Percentiles rank a stretch among this genome's conserved stretches.
These are phyloP conservation scores for Drosophila mayri DNA, from an alignment of 1,140 invertebrate genomes.

Conservation along the genomic window DNA sequence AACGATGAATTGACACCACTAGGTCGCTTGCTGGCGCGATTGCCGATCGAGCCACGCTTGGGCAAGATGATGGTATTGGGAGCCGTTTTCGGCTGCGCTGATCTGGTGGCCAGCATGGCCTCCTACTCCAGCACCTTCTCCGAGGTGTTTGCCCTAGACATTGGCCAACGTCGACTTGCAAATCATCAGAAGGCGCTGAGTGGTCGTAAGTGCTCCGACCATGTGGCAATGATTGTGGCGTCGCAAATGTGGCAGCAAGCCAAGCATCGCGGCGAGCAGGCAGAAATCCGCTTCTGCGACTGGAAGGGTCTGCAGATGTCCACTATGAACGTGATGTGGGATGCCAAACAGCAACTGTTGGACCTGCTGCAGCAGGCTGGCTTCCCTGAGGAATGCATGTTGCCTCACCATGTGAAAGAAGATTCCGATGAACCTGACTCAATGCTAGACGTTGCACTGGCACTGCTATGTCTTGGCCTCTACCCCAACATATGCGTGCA, in stretches of 20 bases:
- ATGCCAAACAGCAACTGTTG: conserved; percentile 96
- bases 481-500: conserved; percentile 99
- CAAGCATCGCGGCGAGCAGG: conserved; percentile 90
- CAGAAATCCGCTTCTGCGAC: conserved; percentile 95
- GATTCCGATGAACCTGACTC: conserved; percentile 91
- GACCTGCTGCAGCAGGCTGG: conserved; percentile 92
- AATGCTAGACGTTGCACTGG: conserved; percentile 93
- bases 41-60: conserved; percentile 96
- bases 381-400: conserved; percentile 95
- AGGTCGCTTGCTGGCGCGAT: conserved; percentile 95
- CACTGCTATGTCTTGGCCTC: conserved; percentile 94
- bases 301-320: conserved; percentile 94
- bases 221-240: conserved; percentile 97
- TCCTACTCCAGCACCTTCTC: conserved; percentile 97
- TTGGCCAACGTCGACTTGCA: conserved; percentile 89
- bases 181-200: conserved; percentile 93
- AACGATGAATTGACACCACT: conserved; percentile 95
- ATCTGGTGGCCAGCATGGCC: conserved; percentile 96
- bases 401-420: conserved; percentile 90
- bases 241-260: conserved; percentile 95
- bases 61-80: conserved; percentile 98
- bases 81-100: conserved; percentile 93
- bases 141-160: conserved; percentile 92
- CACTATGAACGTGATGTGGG: conserved; percentile 94
- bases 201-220: conserved; percentile 95